Percentiles rank a stretch among this genome's conserved stretches.
Conservation (phyloP, 2,888 invertebrate genomes). For the Mimas tiliae region DNA sequence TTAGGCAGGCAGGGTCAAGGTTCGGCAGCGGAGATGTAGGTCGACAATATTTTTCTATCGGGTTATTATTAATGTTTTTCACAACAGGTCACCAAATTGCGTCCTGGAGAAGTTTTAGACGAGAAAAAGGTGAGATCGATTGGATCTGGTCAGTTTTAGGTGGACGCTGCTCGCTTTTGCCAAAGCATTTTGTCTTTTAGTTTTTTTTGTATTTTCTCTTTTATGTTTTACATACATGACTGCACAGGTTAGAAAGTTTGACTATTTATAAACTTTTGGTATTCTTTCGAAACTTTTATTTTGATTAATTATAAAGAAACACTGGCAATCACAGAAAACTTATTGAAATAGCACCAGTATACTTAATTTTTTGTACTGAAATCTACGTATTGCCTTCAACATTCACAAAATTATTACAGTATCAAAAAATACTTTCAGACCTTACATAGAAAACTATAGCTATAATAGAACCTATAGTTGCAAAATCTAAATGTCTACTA, state of each 20-base stretch:
- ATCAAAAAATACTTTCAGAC: constrained; percentile 34
- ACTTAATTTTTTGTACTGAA: neutral
- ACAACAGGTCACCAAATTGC: constrained; percentile 93
- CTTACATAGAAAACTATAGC: constrained; percentile 28
- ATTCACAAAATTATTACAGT: neutral
- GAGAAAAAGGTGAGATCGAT: constrained; percentile 94
- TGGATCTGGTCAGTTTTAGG: constrained; percentile 81
- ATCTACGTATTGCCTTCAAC: neutral
- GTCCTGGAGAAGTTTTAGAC: constrained; percentile 96
- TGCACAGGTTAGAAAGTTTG: neutral
- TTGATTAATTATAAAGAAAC: neutral
- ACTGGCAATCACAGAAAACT: constrained; percentile 1
- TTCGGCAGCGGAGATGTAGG: constrained; percentile 81
- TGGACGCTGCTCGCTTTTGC: constrained; percentile 82
- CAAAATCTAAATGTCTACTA: constrained; percentile 43
- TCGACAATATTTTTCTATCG: constrained; percentile 53
- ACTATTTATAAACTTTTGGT: neutral
- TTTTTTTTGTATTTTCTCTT: constrained; percentile 50
- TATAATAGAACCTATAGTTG: constrained; percentile 37
- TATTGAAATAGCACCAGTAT: neutral
- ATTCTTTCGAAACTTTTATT: neutral
- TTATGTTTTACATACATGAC: constrained; percentile 45
- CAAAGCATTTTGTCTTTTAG: constrained; percentile 77
- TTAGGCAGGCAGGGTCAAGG: constrained; percentile 61
- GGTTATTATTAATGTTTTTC: constrained; percentile 80